Percentiles rank a stretch among this genome's conserved stretches.
phyloP scores from a whole-genome alignment of 2,113 vertebrate species.

The Hystrix cristata region DNA sequence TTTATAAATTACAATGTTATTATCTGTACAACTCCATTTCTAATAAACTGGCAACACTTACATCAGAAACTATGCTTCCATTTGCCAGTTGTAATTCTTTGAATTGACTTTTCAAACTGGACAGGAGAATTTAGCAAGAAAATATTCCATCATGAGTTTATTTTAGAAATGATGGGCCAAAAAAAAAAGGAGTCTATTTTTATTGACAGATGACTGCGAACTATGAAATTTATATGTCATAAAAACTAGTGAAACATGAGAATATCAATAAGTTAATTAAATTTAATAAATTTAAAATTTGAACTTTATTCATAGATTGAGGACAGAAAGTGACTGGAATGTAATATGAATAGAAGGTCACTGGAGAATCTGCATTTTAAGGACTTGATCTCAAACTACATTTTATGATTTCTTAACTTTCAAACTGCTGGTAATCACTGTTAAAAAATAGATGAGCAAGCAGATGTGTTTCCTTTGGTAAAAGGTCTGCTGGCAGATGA shows the following conservation, averaged over 20 bases:
- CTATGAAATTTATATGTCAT: background rate
- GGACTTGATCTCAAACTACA: background rate
- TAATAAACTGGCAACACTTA: background rate
- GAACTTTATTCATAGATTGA: background rate
- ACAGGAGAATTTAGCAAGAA: background rate
- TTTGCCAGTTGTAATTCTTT: background rate
- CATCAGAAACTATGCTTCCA: background rate
- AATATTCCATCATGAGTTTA: background rate
- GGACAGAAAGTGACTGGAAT: too few relatives aligned
- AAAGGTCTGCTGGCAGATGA: background rate
- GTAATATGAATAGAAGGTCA: background rate
- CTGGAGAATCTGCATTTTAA: background rate
- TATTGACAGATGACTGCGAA: background rate
- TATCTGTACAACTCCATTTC: background rate
- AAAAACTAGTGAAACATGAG: background rate
- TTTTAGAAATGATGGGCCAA: background rate
- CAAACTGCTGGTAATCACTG: background rate
- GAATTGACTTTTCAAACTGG: background rate
- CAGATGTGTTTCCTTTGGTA: background rate
- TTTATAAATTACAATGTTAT: background rate
- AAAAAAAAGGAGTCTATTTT: background rate
- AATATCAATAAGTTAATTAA: background rate
- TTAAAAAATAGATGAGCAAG: background rate
- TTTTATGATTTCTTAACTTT: background rate
- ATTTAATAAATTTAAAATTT: background rate